Evolutionary conservation across 1,140 invertebrate genomes (phyloP).

Genomic region (Magallana gigas): DNA sequence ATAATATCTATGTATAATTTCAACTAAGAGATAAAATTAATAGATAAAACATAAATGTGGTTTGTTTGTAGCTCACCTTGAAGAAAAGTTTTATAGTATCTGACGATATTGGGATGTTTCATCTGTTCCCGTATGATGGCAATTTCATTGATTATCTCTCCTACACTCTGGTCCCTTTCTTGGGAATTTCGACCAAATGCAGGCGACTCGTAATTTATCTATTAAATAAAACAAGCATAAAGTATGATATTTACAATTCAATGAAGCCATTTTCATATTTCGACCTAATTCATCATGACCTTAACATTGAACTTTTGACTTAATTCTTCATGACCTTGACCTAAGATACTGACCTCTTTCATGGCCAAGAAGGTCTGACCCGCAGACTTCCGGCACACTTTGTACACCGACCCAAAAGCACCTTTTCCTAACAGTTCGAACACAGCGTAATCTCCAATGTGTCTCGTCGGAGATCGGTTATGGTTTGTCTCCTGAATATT

Average conservation of each 20-base stretch:
- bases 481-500: conserved; percentile 77
- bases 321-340: neutral
- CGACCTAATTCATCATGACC: no score
- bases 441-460: conserved; percentile 80
- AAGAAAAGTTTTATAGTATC: conserved; percentile 79
- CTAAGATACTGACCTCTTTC: conserved; percentile 77
- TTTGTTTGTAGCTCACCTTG: conserved; percentile 66
- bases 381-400: conserved; percentile 77
- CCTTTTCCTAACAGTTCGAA: conserved; percentile 80
- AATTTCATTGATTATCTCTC: conserved; percentile 79
- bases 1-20: neutral
- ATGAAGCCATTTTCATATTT: no score
- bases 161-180: conserved; percentile 76
- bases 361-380: conserved; percentile 78
- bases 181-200: conserved; percentile 73
- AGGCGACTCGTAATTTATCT: conserved; percentile 75
- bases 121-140: conserved; percentile 79
- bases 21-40: neutral
- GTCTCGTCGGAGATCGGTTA: conserved; percentile 74
- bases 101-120: conserved; percentile 79
- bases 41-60: neutral
- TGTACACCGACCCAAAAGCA: conserved; percentile 80
- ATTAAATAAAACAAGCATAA: conserved; percentile 27
- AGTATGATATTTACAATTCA: no score
- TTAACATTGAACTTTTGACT: no score